Evolutionary conservation across 2,888 invertebrate species (phyloP).

Genomic region (Nephrocerus scutellatus): DNA sequence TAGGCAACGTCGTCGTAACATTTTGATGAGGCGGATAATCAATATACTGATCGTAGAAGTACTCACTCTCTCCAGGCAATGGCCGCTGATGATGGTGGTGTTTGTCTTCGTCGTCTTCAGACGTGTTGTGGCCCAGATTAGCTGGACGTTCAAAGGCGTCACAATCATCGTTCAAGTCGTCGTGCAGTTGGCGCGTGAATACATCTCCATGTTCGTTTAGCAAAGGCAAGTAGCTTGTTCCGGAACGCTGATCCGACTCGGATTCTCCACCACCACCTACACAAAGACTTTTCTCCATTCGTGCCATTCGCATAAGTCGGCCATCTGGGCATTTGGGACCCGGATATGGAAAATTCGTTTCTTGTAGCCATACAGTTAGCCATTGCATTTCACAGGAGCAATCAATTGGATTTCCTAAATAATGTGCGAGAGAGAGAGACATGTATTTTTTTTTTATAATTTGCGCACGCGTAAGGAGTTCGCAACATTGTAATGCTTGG

Average conservation of each 20-base stretch:
- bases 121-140: slow-evolving; percentile 37
- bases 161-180: slow-evolving; percentile 50
- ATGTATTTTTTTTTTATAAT: too few species aligned
- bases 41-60: slow-evolving; percentile 75
- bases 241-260: slow-evolving; percentile 9
- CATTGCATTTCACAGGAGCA: slow-evolving; percentile 78
- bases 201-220: slow-evolving; percentile 66
- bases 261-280: slow-evolving; percentile 32
- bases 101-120: slow-evolving; percentile 50
- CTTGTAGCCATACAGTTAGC: slow-evolving; percentile 75
- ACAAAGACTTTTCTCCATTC: slow-evolving; percentile 65
- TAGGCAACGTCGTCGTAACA: slow-evolving; percentile 6
- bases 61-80: slow-evolving; percentile 69
- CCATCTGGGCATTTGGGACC: slow-evolving; percentile 78
- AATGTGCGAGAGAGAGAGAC: too few species aligned
- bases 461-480: too few species aligned
- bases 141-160: slow-evolving; percentile 40
- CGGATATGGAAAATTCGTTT: slow-evolving; percentile 56
- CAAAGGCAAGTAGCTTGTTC: slow-evolving; percentile 49
- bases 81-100: too few species aligned
- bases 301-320: slow-evolving; percentile 63
- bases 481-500: too few species aligned
- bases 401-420: slow-evolving; percentile 75
- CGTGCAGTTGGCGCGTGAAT: slow-evolving; percentile 52
- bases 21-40: slow-evolving; percentile 67